These are phyloP conservation scores for Malthinus flaveolus DNA, from an alignment of 2,888 invertebrate genomes.

Conservation along the genomic window DNA sequence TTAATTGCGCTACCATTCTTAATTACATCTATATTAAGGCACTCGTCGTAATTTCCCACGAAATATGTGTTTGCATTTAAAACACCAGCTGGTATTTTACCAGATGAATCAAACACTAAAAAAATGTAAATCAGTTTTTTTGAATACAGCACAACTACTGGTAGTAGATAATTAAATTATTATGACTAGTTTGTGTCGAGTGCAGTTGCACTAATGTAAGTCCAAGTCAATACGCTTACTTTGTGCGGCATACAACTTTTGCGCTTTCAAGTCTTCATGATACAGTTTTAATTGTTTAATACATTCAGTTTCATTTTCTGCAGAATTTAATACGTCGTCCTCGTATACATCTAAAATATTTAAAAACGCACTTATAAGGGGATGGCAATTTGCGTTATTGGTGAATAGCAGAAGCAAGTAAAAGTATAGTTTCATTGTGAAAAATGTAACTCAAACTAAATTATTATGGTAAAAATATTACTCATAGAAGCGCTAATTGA, in stretches of 20 bases:
- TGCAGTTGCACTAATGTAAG: no score
- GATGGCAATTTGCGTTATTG: no score
- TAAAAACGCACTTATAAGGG: background rate
- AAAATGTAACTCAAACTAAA: no score
- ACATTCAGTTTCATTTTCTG: conserved; percentile 1
- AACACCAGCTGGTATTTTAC: conserved; percentile 51
- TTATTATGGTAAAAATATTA: no score
- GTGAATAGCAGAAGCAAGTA: no score
- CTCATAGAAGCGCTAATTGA: no score
- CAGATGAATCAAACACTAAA: conserved; percentile 48
- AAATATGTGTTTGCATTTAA: conserved; percentile 49
- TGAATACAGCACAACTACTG: no score
- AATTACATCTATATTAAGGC: conserved; percentile 43
- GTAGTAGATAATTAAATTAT: no score
- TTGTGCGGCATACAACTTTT: background rate
- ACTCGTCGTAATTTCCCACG: conserved; percentile 54
- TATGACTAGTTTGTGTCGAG: no score
- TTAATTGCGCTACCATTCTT: conserved; percentile 38
- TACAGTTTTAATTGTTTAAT: background rate
- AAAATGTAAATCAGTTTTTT: background rate
- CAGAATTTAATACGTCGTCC: background rate
- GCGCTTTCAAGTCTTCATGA: background rate
- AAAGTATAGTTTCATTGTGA: no score
- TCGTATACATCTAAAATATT: background rate
- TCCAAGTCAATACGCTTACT: no score